Base-by-base conservation (phyloP, 1,140 invertebrate genomes). In the Branchinecta lindahli region DNA sequence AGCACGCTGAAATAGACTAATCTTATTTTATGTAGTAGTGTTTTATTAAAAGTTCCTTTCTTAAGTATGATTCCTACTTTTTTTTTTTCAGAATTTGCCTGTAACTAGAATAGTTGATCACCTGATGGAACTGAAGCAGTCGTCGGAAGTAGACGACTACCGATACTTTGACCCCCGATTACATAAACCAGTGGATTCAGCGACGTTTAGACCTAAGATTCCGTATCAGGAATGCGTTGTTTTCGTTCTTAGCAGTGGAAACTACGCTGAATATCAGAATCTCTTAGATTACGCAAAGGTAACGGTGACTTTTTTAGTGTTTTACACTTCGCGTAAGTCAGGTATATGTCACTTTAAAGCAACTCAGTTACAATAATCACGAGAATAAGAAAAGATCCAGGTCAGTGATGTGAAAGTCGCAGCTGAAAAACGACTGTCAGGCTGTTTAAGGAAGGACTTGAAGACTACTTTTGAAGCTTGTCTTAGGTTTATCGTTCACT, bases 191-290 rank as follows among this genome's bases (percentile, higher is more conserved):
- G 81, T 84, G 8, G 90, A 92, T 73, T 71, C 72, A 44, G 81
- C 82, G 69, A 78, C 83, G 72, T 84, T 85, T 65, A 84, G 84
- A 76, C 87, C 83, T 77, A 80, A 84, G 71, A 74, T 77, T 18
- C 84, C 85, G 75, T 90, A 90, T 78, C 86, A 90, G 77, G 92
- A 94, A 77, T 91, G 93, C 12, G 88, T 97, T 74, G 94, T 99
- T 8, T 99, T 99, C 79, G 83, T 99, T 68, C 90, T 99, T 45
- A 96, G 96, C 68, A 96, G 96, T 71, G 96, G 96, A 45, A 98
- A 97, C 83, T 99, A 99, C 77, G 97, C 98, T 75, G 96, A 99
- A 81, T 99, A 99, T 79, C 95, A 98, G 79, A 99, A 99, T 84
- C 83, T 99, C 47, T 85, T 92, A 46, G 95, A 98, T 78, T 97